Evolutionary conservation across 1,140 invertebrate species (phyloP).

Genomic region (Penaeus indicus): DNA sequence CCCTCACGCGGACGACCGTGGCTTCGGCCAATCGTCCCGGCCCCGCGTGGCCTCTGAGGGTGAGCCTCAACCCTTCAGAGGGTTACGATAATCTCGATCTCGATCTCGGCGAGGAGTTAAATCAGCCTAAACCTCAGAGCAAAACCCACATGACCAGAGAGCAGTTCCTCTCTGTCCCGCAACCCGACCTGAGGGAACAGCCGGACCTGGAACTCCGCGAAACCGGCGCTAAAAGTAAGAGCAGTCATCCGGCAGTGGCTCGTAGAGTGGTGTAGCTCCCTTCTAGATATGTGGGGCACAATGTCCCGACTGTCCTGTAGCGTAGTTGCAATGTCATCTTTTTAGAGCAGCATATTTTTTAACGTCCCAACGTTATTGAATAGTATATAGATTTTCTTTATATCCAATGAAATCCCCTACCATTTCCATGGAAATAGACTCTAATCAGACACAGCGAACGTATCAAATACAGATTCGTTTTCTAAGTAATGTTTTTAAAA

Average conservation of each 20-base stretch:
- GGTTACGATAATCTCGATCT: slow-evolving; percentile 57
- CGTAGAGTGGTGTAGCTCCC: too few relatives aligned
- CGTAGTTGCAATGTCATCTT: too few relatives aligned
- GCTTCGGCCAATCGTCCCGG: slow-evolving; percentile 40
- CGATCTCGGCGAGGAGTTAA: slow-evolving; percentile 46
- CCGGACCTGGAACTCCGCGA: slow-evolving; percentile 44
- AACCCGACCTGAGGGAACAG: slow-evolving; percentile 35
- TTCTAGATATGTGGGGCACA: too few relatives aligned
- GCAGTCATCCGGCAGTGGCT: not conserved
- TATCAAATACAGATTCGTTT: too few relatives aligned
- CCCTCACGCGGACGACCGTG: slow-evolving; percentile 34
- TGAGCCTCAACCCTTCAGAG: slow-evolving; percentile 42
- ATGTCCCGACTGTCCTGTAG: too few relatives aligned
- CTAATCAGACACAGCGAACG: too few relatives aligned
- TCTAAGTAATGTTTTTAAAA: too few relatives aligned
- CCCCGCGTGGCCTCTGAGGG: slow-evolving; percentile 50
- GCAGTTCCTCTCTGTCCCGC: slow-evolving; percentile 48
- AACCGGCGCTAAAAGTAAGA: slow-evolving; percentile 50
- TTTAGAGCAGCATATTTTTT: too few relatives aligned
- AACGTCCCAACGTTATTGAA: too few relatives aligned
- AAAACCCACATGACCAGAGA: slow-evolving; percentile 58
- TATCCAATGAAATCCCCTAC: too few relatives aligned
- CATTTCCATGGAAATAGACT: too few relatives aligned
- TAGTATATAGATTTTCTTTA: too few relatives aligned
- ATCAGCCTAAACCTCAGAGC: slow-evolving; percentile 27